These are phyloP conservation scores for Dichetophora obliterata DNA, from an alignment of 2,888 invertebrate species.

Conservation along the genomic window DNA sequence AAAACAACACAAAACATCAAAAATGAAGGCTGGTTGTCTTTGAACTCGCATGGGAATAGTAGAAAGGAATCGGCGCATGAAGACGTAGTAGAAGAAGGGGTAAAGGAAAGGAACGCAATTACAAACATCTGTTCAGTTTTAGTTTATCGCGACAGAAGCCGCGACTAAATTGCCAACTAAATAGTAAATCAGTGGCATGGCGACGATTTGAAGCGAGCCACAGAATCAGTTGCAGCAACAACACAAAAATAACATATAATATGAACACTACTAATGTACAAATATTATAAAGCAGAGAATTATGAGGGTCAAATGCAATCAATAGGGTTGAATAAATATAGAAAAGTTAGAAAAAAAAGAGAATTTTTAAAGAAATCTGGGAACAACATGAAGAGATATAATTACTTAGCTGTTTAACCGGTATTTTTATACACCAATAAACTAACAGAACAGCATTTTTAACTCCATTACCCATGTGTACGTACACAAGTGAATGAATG, in stretches of 20 bases:
- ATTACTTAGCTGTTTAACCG: too few relatives aligned
- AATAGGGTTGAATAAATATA: constrained; percentile 3
- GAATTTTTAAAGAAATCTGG: not conserved
- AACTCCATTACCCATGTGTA: too few relatives aligned
- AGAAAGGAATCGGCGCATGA: not conserved
- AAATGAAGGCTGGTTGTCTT: not conserved
- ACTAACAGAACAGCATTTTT: too few relatives aligned
- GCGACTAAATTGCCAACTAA: not conserved
- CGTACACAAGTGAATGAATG: too few relatives aligned
- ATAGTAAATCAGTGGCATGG: constrained; percentile 9
- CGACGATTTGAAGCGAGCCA: not conserved
- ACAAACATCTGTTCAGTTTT: constrained; percentile 10
- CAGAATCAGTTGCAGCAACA: not conserved
- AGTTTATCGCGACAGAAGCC: not conserved
- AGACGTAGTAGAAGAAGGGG: too few relatives aligned
- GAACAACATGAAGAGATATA: not conserved
- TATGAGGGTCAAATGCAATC: constrained; percentile 22
- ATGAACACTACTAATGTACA: constrained; percentile 4
- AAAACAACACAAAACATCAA: not conserved
- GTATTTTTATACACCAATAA: too few relatives aligned
- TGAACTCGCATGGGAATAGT: too few relatives aligned
- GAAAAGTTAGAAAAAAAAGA: not conserved
- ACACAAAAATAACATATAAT: not conserved
- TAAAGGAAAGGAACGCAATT: not conserved
- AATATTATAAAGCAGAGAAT: constrained; percentile 16